These are phyloP conservation scores for Elephas maximus DNA, from an alignment of 2,113 vertebrate species.

Conservation along the genomic window DNA sequence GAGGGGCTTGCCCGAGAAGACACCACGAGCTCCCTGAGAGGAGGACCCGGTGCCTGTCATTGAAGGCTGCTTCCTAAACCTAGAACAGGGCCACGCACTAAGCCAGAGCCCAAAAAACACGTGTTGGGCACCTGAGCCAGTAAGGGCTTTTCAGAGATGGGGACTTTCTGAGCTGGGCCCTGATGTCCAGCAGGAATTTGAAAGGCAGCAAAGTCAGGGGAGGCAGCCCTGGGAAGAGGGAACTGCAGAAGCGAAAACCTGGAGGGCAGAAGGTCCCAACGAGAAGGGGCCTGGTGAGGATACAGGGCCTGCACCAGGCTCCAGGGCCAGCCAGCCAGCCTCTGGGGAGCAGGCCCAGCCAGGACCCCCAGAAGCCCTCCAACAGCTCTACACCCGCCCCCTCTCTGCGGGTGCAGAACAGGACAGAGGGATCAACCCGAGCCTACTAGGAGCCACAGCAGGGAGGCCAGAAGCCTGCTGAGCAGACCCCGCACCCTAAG, in stretches of 20 bases:
- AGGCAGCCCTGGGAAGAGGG: not conserved
- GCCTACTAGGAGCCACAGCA: accelerated
- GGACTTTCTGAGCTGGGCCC: not conserved
- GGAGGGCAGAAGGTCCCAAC: not conserved
- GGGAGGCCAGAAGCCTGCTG: not conserved
- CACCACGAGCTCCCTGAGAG: not conserved
- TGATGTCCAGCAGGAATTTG: not conserved
- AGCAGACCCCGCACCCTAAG: not conserved
- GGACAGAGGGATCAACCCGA: too few species aligned
- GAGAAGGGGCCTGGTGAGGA: not conserved
- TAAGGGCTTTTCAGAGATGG: not conserved
- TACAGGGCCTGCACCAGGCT: too few species aligned
- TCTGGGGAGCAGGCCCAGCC: not conserved
- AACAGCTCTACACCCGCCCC: accelerated
- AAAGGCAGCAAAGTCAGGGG: not conserved
- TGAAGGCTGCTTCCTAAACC: not conserved
- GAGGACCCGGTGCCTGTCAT: not conserved
- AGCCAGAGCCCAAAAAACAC: not conserved
- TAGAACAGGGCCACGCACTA: not conserved
- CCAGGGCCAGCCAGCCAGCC: not conserved
- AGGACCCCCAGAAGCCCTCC: not conserved
- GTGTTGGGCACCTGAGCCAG: not conserved
- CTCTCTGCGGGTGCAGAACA: not conserved
- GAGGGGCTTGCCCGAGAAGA: too few species aligned
- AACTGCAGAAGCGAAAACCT: not conserved